A percentile compares a stretch with the other conserved stretches of the same genome.
These are phyloP conservation scores for Ornithorhynchus anatinus DNA, from an alignment of 2,113 vertebrate species.

Conservation along the genomic window DNA sequence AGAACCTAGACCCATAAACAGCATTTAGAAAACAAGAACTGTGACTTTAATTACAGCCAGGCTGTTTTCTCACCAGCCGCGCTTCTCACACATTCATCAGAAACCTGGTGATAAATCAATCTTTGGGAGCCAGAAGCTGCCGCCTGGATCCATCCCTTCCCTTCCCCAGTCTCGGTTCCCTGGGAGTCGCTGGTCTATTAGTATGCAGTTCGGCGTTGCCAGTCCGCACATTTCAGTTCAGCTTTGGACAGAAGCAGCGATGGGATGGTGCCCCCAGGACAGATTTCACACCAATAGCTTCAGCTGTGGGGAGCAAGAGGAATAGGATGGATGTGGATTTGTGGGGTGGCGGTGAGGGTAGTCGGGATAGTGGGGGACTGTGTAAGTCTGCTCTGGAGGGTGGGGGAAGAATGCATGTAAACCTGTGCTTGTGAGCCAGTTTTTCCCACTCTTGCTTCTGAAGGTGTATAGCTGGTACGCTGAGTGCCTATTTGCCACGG, in stretches of 20 bases:
- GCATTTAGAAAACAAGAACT: constrained; percentile 68
- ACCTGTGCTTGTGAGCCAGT: background rate
- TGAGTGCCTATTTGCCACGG: background rate
- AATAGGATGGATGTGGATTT: fast-evolving
- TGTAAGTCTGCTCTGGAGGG: too few relatives aligned
- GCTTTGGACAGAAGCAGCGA: constrained; percentile 47
- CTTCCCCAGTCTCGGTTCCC: constrained; percentile 25
- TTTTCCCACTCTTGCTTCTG: background rate
- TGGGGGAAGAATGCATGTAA: background rate
- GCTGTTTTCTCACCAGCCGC: constrained; percentile 63
- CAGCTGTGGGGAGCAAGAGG: background rate
- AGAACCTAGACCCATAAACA: constrained; percentile 41
- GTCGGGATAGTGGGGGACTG: fast-evolving
- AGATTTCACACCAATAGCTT: constrained; percentile 20
- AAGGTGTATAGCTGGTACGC: background rate
- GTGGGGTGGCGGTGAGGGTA: background rate
- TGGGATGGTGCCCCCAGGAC: constrained; percentile 36
- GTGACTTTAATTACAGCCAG: constrained; percentile 70
- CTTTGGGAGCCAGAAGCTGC: constrained; percentile 65
- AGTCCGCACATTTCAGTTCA: constrained; percentile 35
- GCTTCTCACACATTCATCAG: constrained; percentile 71
- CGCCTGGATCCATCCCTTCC: constrained; percentile 57
- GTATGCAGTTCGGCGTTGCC: constrained; percentile 50
- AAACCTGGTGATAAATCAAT: constrained; percentile 72
- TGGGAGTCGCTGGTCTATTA: constrained; percentile 46